These are phyloP conservation scores for Penaeus indicus DNA, from an alignment of 1,140 invertebrate species.

Conservation along the genomic window DNA sequence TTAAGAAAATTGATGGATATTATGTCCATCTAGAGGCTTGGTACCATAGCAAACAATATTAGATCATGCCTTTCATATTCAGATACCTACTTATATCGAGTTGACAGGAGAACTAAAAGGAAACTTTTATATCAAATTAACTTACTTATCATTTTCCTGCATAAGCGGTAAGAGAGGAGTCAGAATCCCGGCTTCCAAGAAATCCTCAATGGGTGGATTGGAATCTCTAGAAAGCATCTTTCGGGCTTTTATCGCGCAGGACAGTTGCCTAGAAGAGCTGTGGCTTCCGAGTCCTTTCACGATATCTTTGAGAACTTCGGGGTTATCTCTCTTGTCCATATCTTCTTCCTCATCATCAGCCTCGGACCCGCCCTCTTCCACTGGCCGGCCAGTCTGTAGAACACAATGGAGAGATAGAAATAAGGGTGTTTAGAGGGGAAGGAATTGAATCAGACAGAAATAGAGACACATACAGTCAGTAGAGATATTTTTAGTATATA, in stretches of 20 bases:
- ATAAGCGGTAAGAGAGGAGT: constrained; percentile 78
- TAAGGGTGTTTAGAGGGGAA: no score
- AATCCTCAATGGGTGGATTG: constrained; percentile 92
- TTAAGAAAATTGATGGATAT: neutral
- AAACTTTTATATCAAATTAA: neutral
- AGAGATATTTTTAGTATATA: no score
- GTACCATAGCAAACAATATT: neutral
- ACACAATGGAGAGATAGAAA: no score
- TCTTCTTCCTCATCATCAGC: constrained; percentile 23
- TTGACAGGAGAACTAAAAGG: neutral
- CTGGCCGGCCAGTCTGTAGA: no score
- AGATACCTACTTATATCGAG: no score
- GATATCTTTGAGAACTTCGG: constrained; percentile 35
- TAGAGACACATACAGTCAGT: no score
- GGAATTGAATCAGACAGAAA: no score
- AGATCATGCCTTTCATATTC: no score
- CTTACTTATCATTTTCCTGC: constrained; percentile 67
- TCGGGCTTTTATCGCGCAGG: constrained; percentile 73
- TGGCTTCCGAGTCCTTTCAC: constrained; percentile 28
- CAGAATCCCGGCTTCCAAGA: constrained; percentile 89
- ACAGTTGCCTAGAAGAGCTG: constrained; percentile 31
- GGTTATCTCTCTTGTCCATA: constrained; percentile 5
- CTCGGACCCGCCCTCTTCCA: neutral
- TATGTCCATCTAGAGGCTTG: neutral
- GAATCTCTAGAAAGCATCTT: constrained; percentile 91